Base-by-base conservation (phyloP, 2,797 vertebrate species). In the Xenopus petersii region DNA sequence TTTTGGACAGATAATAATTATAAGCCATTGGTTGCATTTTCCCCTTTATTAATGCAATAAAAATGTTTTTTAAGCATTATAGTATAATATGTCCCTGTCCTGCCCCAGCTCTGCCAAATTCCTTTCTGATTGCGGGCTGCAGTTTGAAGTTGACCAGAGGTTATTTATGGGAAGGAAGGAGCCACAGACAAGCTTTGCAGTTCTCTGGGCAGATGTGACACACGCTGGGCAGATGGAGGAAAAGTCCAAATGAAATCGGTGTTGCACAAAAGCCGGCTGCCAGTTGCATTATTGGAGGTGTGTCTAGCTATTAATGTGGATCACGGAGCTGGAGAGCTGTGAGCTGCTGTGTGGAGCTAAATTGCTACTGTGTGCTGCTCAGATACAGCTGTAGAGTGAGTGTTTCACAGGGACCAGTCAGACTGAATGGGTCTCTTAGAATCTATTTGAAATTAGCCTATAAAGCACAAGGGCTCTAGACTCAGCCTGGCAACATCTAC, bases 241-340 rank as follows among this genome's bases (percentile, higher is more conserved):
- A 48, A 36, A 59, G 67, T 69, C 70, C 21, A 58, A 64, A 46
- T 72, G n/a, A 16, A 26, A 60, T 26, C 13, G 33, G 36, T 47
- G 61, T 46, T 24, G 33, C 4, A 59, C 51, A 49, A 48, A 42
- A 21, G 59, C 36, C 51, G 64, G 11, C 75, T 72, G 75, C 48
- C 64, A 73, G 70, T 72, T 61, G 66, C 70, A 73, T 11, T 60
- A 58, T 33, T 42, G 75, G 75, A 78, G 75, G 75, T 73, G 76
- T 78, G 76, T 65, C 76, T 60, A 70, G 71, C 60, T 72, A 69
- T 64, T 69, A 64, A 73, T 68, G 70, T 63, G 55, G 17, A 68
- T 15, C 13, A 59, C 60, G 71, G 16, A 67, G 15, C 61, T 17
- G 36, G 33, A 54, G 54, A 64, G 70, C 70, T 60, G 21, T 49